A percentile compares a stretch with the other conserved stretches of the same genome.
These are phyloP conservation scores for Chaetorhynchus papuensis DNA, from an alignment of 2,113 vertebrate genomes.

Conservation along the genomic window DNA sequence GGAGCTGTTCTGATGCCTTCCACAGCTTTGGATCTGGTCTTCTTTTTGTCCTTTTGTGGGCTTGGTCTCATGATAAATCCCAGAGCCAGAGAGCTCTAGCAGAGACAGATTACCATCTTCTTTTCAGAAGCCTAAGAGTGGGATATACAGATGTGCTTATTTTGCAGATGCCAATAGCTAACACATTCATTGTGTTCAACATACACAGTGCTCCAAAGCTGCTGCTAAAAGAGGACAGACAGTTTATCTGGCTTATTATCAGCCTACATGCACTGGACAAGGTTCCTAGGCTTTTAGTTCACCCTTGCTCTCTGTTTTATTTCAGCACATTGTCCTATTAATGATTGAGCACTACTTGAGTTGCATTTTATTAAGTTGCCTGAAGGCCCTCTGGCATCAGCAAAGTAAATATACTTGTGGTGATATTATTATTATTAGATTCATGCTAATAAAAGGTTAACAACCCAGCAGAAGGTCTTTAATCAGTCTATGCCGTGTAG, in stretches of 20 bases:
- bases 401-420: slow-evolving; percentile 60
- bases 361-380: slow-evolving; percentile 51
- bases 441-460: slow-evolving; percentile 58
- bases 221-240: slow-evolving; percentile 13
- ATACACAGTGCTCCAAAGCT: not conserved
- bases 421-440: slow-evolving; percentile 62
- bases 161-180: slow-evolving; percentile 34
- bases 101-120: slow-evolving; percentile 27
- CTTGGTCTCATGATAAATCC: slow-evolving; percentile 4
- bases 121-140: slow-evolving; percentile 16
- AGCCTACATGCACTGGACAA: not conserved
- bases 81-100: not conserved
- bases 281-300: slow-evolving; percentile 28
- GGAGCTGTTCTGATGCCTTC: not conserved
- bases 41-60: not conserved
- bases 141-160: slow-evolving; percentile 14
- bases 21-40: not conserved
- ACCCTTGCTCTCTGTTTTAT: slow-evolving; percentile 28
- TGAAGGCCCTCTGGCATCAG: slow-evolving; percentile 40
- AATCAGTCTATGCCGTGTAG: slow-evolving; percentile 42
- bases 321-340: slow-evolving; percentile 52
- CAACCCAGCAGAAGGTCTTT: slow-evolving; percentile 48
- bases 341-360: slow-evolving; percentile 32
- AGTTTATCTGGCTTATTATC: slow-evolving; percentile 28
- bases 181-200: slow-evolving; percentile 36